phyloP scores from a whole-genome alignment of 2,797 vertebrate genomes.

The Echeneis naucrates region DNA sequence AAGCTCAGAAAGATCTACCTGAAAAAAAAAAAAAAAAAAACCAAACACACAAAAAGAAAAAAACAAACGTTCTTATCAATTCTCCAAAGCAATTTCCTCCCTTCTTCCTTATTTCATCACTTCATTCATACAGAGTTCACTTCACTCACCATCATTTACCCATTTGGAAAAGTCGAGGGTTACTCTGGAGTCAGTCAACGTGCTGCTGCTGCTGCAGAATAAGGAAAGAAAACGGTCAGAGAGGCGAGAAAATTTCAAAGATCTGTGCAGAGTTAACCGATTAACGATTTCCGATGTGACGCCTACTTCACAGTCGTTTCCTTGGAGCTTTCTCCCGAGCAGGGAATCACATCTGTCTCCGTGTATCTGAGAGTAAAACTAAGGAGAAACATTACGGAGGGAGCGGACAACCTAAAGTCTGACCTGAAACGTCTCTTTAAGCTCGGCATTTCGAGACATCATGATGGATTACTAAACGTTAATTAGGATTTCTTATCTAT shows the following conservation, averaged over 20 bases:
- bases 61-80: too few relatives aligned
- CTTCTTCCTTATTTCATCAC: neutral
- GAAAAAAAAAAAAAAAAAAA: too few relatives aligned
- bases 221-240: constrained; percentile 11
- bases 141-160: constrained; percentile 90
- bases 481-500: neutral
- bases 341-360: constrained; percentile 95
- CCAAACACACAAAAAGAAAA: too few relatives aligned
- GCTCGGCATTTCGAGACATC: neutral
- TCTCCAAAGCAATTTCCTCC: neutral
- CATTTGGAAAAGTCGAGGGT: constrained; percentile 91
- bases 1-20: neutral
- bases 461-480: neutral
- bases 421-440: neutral
- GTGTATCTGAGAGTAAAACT: constrained; percentile 90
- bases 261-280: neutral
- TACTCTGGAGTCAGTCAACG: constrained; percentile 85
- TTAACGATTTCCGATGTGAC: neutral
- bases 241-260: neutral
- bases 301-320: constrained; percentile 91
- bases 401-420: neutral
- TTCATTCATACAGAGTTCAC: neutral
- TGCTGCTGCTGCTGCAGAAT: constrained; percentile 75
- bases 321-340: constrained; percentile 91
- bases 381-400: constrained; percentile 76